Base-by-base conservation (phyloP, 1,140 invertebrate genomes). In the Bombus difficillimus region DNA sequence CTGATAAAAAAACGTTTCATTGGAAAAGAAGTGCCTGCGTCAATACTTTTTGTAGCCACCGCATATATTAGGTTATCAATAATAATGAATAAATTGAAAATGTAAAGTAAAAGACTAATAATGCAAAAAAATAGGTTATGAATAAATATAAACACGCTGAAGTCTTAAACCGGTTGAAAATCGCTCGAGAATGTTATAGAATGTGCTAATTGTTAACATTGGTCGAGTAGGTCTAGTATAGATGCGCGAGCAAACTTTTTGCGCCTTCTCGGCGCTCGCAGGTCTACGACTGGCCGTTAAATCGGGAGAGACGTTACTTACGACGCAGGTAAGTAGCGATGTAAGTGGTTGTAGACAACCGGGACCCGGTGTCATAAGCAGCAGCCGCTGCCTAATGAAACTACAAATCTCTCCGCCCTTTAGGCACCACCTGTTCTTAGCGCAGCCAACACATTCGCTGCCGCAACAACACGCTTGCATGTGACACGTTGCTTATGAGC, bases 271-370 rank as follows among this genome's bases (percentile, higher is more conserved):
- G 12, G 57, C 32, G 22, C 22, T 25, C 62, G 59, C 3, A 62
- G 34, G n/a, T 66, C 64, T 25, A 37, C n/a, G 68, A 53, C 74
- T 69, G 74, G 32, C 43, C 41, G 78, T 78, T 78, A 82, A 89
- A 89, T 87, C 83, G 72, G 34, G 75, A 41, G 73, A 57, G 74
- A 80, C 81, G 89, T 91, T 90, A 91, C 90, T 91, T 91, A 91
- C 88, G 89, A 76, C 86, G 86, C 86, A 94, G 92, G 93, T 95
- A 95, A 95, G 94, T 95, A 95, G 94, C 92, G 90, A 90, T 95
- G 94, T 95, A 95, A 95, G 94, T 94, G 94, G 93, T 95, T 95
- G 94, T 95, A 95, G 94, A 95, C 94, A 94, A 94, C 92, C 89
- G 90, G 92, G 92, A 81, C 90, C 88, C 91, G 91, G 88, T 91